Base-by-base conservation (phyloP, 2,888 invertebrate species). In the Didymodactylos carnosus region DNA sequence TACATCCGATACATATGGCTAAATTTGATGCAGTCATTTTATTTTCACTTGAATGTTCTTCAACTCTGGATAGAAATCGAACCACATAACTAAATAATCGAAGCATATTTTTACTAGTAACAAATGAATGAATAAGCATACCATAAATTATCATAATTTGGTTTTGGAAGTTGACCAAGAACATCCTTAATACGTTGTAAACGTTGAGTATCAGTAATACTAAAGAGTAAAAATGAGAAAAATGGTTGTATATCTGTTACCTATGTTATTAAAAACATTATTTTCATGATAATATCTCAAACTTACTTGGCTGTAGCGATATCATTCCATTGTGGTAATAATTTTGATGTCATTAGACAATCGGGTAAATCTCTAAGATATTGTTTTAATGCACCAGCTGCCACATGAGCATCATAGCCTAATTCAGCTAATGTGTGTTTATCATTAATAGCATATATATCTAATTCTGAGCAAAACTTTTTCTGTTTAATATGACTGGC, bases 281-380 rank as follows among this genome's bases (percentile, higher is more conserved):
- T n/a, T n/a, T n/a, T n/a, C n/a, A n/a, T n/a, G n/a, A n/a, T n/a
- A n/a, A n/a, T n/a, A n/a, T n/a, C n/a, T n/a, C n/a, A n/a, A 35
- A 35, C 29, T 25, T 49, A 41, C 41, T 19, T 41, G 41, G 19
- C 2, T 49, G 4, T 10, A 23, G 49, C 23, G 25, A 49, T 49
- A 25, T 49, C 11, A 49, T 49, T 70, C 73, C 73, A 73, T 40
- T 73, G 46, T 39, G 39, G 27, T n/a, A 70, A 49, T 14, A 70
- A 41, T 19, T 39, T 23, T 27, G 70, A 70, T 41, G 70, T 70
- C 23, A 73, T 40, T 53, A 73, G 49, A 16, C 70, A 73, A 53
- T 73, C 70, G 7, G 73, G 73, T 25, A 73, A 16, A 40, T 70
- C 73, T 70, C 73, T 70, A n/a, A 73, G 49, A 71, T 73, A 73